Evolutionary conservation across 2,888 invertebrate genomes (phyloP), one percentile per base, ranked within the genome.

Genomic region (Epiblema foenella): DNA sequence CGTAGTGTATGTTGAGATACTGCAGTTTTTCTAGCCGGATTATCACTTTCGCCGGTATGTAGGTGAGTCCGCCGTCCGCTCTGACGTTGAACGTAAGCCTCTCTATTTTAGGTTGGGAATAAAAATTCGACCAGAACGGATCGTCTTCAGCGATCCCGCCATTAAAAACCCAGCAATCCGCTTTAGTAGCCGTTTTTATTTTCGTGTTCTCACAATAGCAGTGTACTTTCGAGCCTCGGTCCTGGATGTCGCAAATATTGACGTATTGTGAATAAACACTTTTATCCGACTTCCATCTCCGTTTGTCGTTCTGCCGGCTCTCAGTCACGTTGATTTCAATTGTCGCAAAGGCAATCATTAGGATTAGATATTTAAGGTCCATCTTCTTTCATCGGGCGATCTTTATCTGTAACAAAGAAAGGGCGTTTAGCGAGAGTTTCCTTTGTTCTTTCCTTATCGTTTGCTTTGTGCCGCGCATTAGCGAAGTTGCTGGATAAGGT

Each of bases 81-180:
- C 96, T 94, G 4, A 96, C 95, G 79, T 96, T 95, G 80, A 97
- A 95, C 64, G 95, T 95, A 69, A 97, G 90, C 79, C 95, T 95
- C 76, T 95, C 94, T 75, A 97, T 89, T 78, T 95, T 95, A 11
- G 95, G 95, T 85, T 97, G 97, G 10, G 96, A 96, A 74, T 94
- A 94, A 88, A 97, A 97, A 78, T 95, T 94, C 24, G 94, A 94
- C 97, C 97, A 97, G 74, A 96, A 94, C 8, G 95, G 95, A 82
- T 97, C 96, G 75, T 96, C 95, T 78, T 96, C 96, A 56, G 94
- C 94, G n/a, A 95, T 94, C 9, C 95, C 95, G 5, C 94, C 94
- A 73, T 95, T 95, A 86, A 97, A 96, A 8, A 97, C 95, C 95
- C 96, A 95, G 83, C 97, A 98, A 81, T 96, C 96, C 2, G 96